These are phyloP conservation scores for Chesias legatella DNA, from an alignment of 2,888 invertebrate species.

Conservation along the genomic window DNA sequence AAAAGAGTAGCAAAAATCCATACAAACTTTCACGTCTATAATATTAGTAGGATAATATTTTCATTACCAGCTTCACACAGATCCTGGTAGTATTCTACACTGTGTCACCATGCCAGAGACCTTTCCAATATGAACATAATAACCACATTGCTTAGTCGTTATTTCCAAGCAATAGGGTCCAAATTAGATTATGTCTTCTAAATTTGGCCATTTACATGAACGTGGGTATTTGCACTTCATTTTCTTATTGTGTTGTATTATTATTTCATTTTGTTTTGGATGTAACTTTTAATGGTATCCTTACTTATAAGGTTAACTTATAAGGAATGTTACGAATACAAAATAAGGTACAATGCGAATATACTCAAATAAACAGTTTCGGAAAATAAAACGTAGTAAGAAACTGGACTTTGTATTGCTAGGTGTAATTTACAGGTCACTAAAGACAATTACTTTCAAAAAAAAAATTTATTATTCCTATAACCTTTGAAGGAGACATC, in stretches of 20 bases:
- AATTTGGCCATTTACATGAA: conserved; percentile 16
- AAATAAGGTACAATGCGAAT: conserved; percentile 6
- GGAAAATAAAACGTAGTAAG: no score
- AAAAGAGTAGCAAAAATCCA: no score
- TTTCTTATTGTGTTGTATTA: conserved; percentile 15
- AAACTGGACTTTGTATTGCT: no score
- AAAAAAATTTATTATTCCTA: no score
- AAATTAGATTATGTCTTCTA: conserved; percentile 19
- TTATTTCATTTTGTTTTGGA: conserved; percentile 14
- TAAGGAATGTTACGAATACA: conserved; percentile 1
- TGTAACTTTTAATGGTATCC: conserved; percentile 12
- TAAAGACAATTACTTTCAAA: no score
- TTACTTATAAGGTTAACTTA: no score
- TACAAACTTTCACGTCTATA: no score
- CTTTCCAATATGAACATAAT: conserved; percentile 28
- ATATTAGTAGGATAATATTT: no score
- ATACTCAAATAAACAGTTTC: not conserved
- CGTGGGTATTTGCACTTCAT: conserved; percentile 18
- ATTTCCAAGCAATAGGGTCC: conserved; percentile 24
- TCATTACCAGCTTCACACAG: conserved; percentile 1
- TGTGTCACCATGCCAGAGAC: conserved; percentile 21
- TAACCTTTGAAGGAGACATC: no score
- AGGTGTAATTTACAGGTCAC: no score
- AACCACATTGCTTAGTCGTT: conserved; percentile 23
- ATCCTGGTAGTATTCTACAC: no score